Evolutionary conservation across 2,797 vertebrate species (phyloP), one percentile per base, ranked within the genome.

Genomic region (Merluccius polli): DNA sequence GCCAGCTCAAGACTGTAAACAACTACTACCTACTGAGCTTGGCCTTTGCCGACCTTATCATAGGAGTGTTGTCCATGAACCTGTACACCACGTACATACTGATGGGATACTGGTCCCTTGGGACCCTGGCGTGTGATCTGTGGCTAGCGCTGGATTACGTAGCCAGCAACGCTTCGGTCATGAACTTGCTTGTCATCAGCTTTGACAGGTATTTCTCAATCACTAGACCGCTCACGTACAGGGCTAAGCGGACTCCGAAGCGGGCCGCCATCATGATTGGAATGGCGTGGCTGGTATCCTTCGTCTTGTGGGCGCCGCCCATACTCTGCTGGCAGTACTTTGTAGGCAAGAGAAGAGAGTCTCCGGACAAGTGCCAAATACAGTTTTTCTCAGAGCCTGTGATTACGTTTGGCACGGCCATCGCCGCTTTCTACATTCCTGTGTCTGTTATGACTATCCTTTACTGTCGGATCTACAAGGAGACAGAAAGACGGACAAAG

Each of bases 171-270:
- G 98, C 98, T 70, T 99, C 98, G 0, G 98, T 99, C 79, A 99
- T 99, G 97, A 99, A 99, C 86, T 91, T 99, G 80, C 92, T 99
- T 7, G 97, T 98, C 77, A 99, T 99, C 87, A 99, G 98, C 86
- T 99, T 99, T 81, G 97, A 99, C 90, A 94, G 97, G 74, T 99
- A 98, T 84, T 99, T 99, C 92, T 99, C 98, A 73, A 97, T 99
- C 78, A 99, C 97, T 21, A 95, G 98, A 81, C 97, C 97, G 68
- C 91, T 99, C 86, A 99, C 98, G 0, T 99, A 99, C 83, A 93
- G 97, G 77, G 97, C 96, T 76, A 99, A 98, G 83, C 94, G 97
- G 75, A 99, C 98, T 0, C 97, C 97, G 11, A 98, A 90, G 86
- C 95, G 97, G 83, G 98, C 98, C 12, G 97, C 95, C 52, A 90